Conservation (phyloP, 1,140 invertebrate species). For the Lasioglossum albipes region DNA sequence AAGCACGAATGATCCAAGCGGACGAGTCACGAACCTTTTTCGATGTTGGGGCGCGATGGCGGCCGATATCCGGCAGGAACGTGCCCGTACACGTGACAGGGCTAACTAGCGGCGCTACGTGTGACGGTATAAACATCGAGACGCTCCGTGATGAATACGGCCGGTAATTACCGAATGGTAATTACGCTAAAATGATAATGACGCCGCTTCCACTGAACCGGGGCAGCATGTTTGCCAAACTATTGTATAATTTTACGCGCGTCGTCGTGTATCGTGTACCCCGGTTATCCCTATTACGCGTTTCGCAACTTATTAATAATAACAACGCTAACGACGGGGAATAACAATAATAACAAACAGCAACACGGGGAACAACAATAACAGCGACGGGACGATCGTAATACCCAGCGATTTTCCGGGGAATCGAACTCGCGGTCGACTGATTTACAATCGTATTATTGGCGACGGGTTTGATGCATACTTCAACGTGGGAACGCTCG, state of each 20-base stretch:
- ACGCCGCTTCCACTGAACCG: constrained; percentile 41
- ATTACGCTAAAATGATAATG: constrained; percentile 67
- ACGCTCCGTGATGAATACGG: constrained; percentile 54
- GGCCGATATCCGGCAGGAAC: neutral
- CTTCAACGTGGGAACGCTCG: neutral
- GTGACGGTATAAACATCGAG: constrained; percentile 55
- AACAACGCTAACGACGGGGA: constrained; percentile 18
- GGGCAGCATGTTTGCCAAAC: constrained; percentile 54
- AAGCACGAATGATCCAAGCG: neutral
- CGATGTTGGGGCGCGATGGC: neutral
- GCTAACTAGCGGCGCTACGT: constrained; percentile 37
- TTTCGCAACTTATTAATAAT: constrained; percentile 56
- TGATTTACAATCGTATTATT: constrained; percentile 6
- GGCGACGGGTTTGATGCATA: neutral
- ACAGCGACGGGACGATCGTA: neutral
- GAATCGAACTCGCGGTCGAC: neutral
- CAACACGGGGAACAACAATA: neutral
- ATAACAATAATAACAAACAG: constrained; percentile 9
- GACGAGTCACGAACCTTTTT: neutral
- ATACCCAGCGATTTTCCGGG: neutral
- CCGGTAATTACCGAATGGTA: constrained; percentile 62
- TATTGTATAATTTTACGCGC: constrained; percentile 60
- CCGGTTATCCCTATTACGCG: constrained; percentile 37
- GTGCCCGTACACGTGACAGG: constrained; percentile 25
- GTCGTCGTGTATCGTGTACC: constrained; percentile 21